Conservation (phyloP, 2,797 vertebrate genomes). For the Aphelocoma californica region DNA sequence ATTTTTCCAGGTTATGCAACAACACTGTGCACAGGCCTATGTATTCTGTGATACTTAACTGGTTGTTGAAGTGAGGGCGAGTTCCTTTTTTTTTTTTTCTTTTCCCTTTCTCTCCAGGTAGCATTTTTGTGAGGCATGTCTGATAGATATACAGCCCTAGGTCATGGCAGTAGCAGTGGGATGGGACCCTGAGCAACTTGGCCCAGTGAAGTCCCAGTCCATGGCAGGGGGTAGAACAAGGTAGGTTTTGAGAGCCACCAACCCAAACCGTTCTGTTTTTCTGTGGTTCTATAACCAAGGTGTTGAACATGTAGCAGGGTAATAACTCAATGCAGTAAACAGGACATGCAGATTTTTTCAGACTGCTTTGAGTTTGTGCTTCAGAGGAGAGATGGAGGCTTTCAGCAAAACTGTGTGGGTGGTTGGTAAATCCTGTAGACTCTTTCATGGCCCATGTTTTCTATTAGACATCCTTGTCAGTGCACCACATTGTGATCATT, state of each 20-base stretch:
- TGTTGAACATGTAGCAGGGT: neutral
- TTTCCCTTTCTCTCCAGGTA: neutral
- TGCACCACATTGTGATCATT: neutral
- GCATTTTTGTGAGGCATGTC: neutral
- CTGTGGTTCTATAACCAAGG: neutral
- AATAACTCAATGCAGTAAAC: neutral
- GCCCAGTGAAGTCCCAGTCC: neutral
- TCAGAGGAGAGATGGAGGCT: neutral
- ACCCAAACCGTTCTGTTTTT: no score
- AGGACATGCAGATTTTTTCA: neutral
- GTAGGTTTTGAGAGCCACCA: neutral
- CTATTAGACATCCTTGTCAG: neutral
- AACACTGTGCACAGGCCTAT: neutral
- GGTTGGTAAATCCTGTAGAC: neutral
- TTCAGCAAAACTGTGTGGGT: neutral
- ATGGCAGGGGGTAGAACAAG: no score
- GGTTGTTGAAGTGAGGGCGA: neutral
- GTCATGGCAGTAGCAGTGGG: neutral
- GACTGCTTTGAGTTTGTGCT: neutral
- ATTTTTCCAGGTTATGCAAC: neutral
- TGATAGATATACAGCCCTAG: accelerated
- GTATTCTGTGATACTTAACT: neutral
- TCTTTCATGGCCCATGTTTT: neutral
- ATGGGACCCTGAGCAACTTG: neutral
- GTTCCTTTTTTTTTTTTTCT: neutral